Percentiles rank a stretch among this genome's conserved stretches.
phyloP scores from a whole-genome alignment of 2,113 vertebrate species.

The Apaloderma vittatum region DNA sequence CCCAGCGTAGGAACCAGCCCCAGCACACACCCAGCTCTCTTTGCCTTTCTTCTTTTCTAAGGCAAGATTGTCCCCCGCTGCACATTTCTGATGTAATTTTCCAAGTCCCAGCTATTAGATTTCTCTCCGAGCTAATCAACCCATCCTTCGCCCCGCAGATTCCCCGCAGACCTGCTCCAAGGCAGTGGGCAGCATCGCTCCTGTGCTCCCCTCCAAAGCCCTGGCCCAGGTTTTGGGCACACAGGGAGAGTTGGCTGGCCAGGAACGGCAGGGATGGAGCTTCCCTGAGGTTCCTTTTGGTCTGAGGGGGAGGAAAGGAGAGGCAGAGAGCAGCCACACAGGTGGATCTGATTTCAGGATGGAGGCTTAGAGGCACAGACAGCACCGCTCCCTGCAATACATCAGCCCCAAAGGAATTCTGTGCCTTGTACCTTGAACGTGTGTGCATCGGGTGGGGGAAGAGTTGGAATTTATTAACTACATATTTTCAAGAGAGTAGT shows the following conservation, averaged over 20 bases:
- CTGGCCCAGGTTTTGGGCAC: not conserved
- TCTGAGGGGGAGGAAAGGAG: not conserved
- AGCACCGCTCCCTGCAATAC: not conserved
- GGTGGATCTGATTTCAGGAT: not conserved
- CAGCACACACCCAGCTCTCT: not conserved
- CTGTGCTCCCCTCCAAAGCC: not conserved
- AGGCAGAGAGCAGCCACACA: not conserved
- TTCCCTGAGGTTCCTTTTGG: not conserved
- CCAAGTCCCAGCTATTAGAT: not conserved
- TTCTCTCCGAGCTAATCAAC: not conserved
- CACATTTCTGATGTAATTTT: not conserved
- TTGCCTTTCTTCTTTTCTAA: not conserved
- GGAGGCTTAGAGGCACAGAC: not conserved
- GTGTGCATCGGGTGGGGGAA: not conserved
- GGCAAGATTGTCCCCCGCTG: not conserved
- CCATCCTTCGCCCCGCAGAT: not conserved
- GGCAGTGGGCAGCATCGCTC: not conserved
- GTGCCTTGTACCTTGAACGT: not conserved
- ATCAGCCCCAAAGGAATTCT: not conserved
- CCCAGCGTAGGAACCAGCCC: not conserved
- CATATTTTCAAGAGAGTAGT: not conserved
- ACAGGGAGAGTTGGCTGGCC: not conserved
- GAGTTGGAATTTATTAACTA: not conserved
- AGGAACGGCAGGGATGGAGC: not conserved
- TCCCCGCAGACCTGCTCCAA: not conserved